Conservation (phyloP, 1,140 invertebrate species). For the Bombus terrestris region DNA sequence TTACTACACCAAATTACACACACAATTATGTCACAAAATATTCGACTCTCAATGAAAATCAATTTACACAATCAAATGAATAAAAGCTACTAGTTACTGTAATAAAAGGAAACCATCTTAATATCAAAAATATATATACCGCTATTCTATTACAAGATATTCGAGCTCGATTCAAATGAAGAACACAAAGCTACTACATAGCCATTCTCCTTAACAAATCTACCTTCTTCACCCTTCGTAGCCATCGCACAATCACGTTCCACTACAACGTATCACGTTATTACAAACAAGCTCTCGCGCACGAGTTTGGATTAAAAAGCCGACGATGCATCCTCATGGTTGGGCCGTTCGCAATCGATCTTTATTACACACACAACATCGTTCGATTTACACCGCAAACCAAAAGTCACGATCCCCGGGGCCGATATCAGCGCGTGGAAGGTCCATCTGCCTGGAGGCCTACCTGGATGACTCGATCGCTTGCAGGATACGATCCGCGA, state of each 20-base stretch:
- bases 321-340: no score
- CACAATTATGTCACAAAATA: no score
- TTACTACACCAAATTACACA: no score
- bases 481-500: constrained; percentile 55
- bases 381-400: constrained; percentile 65
- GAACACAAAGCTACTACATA: neutral
- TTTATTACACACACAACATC: constrained; percentile 52
- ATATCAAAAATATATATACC: neutral
- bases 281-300: neutral
- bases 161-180: neutral
- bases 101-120: neutral
- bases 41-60: no score
- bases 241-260: neutral
- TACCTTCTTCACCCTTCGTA: neutral
- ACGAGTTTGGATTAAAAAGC: constrained; percentile 1
- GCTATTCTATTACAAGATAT: neutral
- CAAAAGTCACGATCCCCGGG: constrained; percentile 64
- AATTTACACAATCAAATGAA: no score
- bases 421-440: constrained; percentile 54
- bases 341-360: constrained; percentile 52
- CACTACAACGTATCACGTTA: neutral
- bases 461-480: constrained; percentile 64
- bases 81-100: neutral
- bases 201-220: neutral
- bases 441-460: constrained; percentile 48